phyloP scores from a whole-genome alignment of 2,888 invertebrate genomes.

The Isoperla grammatica region DNA sequence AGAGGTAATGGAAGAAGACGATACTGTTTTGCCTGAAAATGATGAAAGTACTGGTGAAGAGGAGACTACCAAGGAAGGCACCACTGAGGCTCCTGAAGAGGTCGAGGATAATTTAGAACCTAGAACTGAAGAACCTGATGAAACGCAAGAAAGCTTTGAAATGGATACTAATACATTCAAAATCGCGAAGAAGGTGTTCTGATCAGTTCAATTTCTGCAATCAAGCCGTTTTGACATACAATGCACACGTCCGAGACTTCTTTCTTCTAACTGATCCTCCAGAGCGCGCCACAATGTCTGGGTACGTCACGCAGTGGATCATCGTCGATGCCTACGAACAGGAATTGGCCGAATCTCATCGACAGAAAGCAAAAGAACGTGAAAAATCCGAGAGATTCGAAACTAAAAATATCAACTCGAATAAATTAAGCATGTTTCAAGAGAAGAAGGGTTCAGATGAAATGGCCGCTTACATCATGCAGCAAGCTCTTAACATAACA shows the following conservation, averaged over 20 bases:
- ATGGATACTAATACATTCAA: conserved; percentile 35
- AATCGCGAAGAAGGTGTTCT: conserved; percentile 65
- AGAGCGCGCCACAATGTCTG: conserved; percentile 67
- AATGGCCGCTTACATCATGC: too few species aligned
- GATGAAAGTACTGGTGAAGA: too few species aligned
- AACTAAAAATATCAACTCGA: too few species aligned
- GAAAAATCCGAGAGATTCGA: too few species aligned
- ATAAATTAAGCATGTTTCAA: too few species aligned
- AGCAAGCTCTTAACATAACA: conserved; percentile 80
- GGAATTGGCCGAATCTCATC: too few species aligned
- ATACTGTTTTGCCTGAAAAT: too few species aligned
- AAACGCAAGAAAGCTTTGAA: conserved; percentile 16
- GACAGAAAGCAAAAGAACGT: too few species aligned
- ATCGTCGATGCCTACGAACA: conserved; percentile 85
- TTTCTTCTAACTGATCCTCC: conserved; percentile 87
- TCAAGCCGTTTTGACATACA: conserved; percentile 80
- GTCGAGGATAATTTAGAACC: too few species aligned
- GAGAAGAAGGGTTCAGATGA: too few species aligned
- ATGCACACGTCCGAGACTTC: conserved; percentile 55
- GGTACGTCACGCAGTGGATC: conserved; percentile 78
- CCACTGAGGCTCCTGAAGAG: background rate
- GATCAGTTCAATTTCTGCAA: conserved; percentile 96
- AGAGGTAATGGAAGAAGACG: too few species aligned
- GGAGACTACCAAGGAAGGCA: too few species aligned
- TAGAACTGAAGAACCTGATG: background rate